Evolutionary conservation across 30 jellyfish, hydroid and myxozoan species (phyloP).

Genomic region (Turritopsis rubra): DNA sequence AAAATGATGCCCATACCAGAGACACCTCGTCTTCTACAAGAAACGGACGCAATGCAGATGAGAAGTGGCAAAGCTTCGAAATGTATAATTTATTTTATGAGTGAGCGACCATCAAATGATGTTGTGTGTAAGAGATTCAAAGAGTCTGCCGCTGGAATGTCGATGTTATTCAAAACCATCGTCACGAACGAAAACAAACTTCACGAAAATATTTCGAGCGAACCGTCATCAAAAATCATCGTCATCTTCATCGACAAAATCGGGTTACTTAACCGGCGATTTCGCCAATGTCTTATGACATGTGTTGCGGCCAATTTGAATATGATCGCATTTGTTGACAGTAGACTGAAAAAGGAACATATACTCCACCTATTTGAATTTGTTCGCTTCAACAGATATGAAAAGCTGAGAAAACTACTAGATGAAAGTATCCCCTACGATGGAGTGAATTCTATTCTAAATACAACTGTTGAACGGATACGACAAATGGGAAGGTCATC

Average conservation of each 20-base stretch:
- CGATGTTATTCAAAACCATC: background rate
- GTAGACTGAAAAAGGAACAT: background rate
- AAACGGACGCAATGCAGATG: background rate
- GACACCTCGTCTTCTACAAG: too few relatives aligned
- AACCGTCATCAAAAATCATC: background rate
- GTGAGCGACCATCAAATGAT: background rate
- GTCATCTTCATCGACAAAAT: background rate
- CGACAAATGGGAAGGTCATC: background rate
- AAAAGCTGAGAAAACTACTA: background rate
- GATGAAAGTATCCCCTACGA: background rate
- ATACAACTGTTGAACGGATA: background rate
- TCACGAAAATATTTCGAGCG: background rate
- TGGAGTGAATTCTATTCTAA: background rate
- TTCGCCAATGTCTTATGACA: background rate
- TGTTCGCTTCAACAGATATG: background rate
- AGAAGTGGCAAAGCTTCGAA: background rate
- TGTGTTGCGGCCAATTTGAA: conserved; percentile 10
- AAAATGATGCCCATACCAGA: too few relatives aligned
- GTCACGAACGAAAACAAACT: background rate
- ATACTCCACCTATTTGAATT: background rate
- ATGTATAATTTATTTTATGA: background rate
- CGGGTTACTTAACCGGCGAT: background rate
- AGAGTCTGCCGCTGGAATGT: background rate
- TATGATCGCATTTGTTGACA: background rate
- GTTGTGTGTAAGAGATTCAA: background rate